phyloP scores from a whole-genome alignment of 2,113 vertebrate genomes.

The Microtus oregoni region DNA sequence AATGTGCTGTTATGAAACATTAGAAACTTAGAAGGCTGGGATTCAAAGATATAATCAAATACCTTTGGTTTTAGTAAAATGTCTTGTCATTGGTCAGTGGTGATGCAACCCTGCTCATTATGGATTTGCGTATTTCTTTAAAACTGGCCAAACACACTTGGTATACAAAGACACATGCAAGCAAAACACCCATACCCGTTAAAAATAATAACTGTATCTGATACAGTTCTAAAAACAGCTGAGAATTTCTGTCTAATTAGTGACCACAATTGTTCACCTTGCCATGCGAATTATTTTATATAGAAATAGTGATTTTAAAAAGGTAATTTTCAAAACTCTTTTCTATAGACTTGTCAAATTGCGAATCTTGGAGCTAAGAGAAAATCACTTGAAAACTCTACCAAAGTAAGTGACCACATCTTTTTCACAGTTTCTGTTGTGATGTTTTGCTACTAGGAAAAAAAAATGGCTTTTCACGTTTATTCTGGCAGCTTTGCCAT shows the following conservation, averaged over 20 bases:
- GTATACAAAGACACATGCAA: background rate
- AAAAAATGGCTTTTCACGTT: background rate
- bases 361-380: constrained; percentile 97
- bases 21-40: background rate
- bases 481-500: background rate
- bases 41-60: background rate
- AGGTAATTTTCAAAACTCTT: background rate
- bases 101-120: background rate
- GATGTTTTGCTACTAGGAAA: background rate
- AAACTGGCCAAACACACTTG: background rate
- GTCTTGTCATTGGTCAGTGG: background rate
- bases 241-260: background rate
- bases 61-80: constrained; percentile 38
- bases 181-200: background rate
- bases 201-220: background rate
- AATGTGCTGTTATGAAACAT: constrained; percentile 37
- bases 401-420: constrained; percentile 94
- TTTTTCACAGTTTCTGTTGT: constrained; percentile 48
- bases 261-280: background rate
- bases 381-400: constrained; percentile 99
- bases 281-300: background rate
- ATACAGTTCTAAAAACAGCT: background rate
- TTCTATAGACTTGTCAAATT: constrained; percentile 96
- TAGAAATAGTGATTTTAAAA: constrained; percentile 17
- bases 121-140: background rate